Conservation (phyloP, 1,140 invertebrate species). For the Anastrepha obliqua region DNA sequence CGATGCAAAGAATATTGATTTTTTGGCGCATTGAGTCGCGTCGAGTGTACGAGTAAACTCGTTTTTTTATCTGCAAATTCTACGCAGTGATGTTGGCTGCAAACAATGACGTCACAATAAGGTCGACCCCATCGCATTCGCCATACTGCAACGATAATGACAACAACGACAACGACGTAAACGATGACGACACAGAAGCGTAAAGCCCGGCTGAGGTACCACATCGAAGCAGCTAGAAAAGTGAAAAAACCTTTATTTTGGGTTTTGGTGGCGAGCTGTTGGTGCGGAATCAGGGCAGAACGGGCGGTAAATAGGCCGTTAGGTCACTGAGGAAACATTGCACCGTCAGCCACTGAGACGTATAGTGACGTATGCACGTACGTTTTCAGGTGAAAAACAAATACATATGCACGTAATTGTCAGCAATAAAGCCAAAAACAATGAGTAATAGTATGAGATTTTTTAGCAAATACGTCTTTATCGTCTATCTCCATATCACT, state of each 20-base stretch:
- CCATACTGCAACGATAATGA: background rate
- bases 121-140: conserved; percentile 55
- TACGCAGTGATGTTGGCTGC: conserved; percentile 41
- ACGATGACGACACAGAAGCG: background rate
- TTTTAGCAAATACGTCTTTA: too few species aligned
- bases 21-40: conserved; percentile 26
- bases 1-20: conserved; percentile 33
- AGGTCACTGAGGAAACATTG: background rate
- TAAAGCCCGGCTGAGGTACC: background rate
- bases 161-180: background rate
- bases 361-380: background rate
- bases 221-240: background rate
- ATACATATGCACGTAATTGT: background rate
- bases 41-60: conserved; percentile 35
- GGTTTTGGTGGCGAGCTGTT: conserved; percentile 56
- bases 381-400: background rate
- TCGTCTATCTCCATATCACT: too few species aligned
- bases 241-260: background rate
- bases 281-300: background rate
- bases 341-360: background rate
- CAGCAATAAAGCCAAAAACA: background rate
- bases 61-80: conserved; percentile 52
- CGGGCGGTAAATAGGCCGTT: background rate
- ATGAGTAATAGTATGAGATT: background rate
- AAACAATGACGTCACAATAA: conserved; percentile 63